phyloP scores from a whole-genome alignment of 2,888 invertebrate species.

The Lissocephala sabroskyi region DNA sequence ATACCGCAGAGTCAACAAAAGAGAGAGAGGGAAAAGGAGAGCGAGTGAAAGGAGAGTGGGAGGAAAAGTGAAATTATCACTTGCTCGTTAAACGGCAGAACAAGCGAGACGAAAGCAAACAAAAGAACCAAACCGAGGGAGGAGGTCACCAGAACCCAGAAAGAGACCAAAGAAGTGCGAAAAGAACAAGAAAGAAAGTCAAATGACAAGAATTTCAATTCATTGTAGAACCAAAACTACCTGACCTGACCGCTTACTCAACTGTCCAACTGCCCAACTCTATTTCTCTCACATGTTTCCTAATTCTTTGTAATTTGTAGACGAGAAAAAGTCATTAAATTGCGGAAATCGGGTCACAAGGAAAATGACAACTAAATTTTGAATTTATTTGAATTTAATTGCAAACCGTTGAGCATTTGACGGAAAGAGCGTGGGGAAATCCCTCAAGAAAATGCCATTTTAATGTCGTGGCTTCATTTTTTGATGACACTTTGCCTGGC shows the following conservation, averaged over 20 bases:
- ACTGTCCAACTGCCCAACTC: conserved; percentile 3
- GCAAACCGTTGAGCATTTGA: conserved; percentile 48
- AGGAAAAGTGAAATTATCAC: conserved; percentile 61
- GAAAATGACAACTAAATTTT: conserved; percentile 54
- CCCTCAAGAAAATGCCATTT: neutral
- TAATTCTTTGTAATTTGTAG: too few relatives aligned
- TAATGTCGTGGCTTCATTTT: too few relatives aligned
- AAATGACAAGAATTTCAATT: conserved; percentile 44
- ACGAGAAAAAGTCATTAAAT: conserved; percentile 59
- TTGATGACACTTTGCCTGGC: too few relatives aligned
- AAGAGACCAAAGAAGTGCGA: neutral
- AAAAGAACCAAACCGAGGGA: neutral
- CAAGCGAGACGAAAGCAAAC: conserved; percentile 6
- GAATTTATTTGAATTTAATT: conserved; percentile 63
- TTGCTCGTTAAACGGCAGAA: conserved; percentile 54
- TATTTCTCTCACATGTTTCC: too few relatives aligned
- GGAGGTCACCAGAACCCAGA: conserved; percentile 14
- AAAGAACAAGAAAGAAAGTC: conserved; percentile 37
- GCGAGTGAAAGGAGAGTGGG: too few relatives aligned
- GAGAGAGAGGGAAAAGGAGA: too few relatives aligned
- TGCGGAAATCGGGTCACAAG: conserved; percentile 61
- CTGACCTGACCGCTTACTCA: conserved; percentile 7
- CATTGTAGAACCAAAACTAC: conserved; percentile 35
- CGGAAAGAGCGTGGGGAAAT: neutral
- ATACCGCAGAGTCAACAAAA: conserved; percentile 48